A percentile compares a stretch with the other conserved stretches of the same genome.
Conservation (phyloP, 1,140 invertebrate species). For the Formica exsecta region DNA sequence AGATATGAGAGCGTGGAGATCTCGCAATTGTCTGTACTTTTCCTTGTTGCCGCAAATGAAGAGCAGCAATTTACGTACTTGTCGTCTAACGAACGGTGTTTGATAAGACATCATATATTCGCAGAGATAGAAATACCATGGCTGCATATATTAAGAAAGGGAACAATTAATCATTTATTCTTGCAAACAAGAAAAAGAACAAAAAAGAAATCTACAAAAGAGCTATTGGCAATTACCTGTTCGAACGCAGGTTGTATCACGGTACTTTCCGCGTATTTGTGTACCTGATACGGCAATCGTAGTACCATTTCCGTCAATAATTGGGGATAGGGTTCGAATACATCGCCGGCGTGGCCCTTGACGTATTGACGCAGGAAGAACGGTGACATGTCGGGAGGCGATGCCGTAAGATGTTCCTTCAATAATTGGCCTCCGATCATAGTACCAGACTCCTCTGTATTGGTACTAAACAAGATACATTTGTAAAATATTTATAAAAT, state of each 20-base stretch:
- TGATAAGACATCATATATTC: conserved; percentile 98
- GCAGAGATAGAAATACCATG: conserved; percentile 94
- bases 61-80: conserved; percentile 95
- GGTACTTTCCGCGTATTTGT: conserved; percentile 90
- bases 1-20: conserved; percentile 95
- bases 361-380: conserved; percentile 98
- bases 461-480: conserved; percentile 74
- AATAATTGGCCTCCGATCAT: conserved; percentile 89
- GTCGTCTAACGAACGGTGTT: conserved; percentile 91
- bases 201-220: conserved; percentile 11
- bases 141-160: conserved; percentile 73
- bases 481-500: conserved; percentile 40
- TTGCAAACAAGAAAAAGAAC: conserved; percentile 11
- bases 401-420: conserved; percentile 92
- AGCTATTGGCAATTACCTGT: conserved; percentile 78
- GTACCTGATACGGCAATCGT: conserved; percentile 97
- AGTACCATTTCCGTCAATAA: conserved; percentile 98
- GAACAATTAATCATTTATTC: conserved; percentile 14
- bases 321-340: conserved; percentile 97
- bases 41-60: conserved; percentile 98
- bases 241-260: conserved; percentile 87
- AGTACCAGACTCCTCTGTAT: conserved; percentile 86
- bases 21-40: conserved; percentile 96
- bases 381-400: conserved; percentile 97
- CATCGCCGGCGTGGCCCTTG: conserved; percentile 95